Evolutionary conservation across 2,797 vertebrate species (phyloP), one percentile per base, ranked within the genome.

Genomic region (Melanotaenia nigrans): DNA sequence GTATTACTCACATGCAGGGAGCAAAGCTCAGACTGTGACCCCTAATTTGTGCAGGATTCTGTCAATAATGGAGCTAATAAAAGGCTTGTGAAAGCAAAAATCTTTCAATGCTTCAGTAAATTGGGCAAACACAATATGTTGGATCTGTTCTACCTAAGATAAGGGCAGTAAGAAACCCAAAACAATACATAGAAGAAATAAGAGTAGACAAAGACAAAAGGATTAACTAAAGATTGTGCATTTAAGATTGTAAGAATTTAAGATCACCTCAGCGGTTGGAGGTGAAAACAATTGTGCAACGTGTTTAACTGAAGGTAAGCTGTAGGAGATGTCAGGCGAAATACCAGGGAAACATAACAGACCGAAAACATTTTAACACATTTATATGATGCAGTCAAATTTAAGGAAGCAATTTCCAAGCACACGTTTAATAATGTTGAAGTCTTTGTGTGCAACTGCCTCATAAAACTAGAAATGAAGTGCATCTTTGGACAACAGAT

Each of bases 1-100:
- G 56, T 45, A 45, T n/a, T 32, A 68, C 24, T 61, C 6, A 55
- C 18, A 61, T 40, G 47, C 61, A 45, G 51, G 25, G 40, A 6
- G 18, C 5, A n/a, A 57, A 47, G 55, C 38, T 22, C 12, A n/a
- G 5, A 25, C 13, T 25, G 12, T 53, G 11, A 25, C 20, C 22
- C 11, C n/a, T 24, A 58, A 14, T 28, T 53, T 33, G 51, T n/a
- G 1, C 8, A 28, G 24, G 42, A 56, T 55, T 56, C 6, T 14
- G 1, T 40, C 22, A 7, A 22, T 4, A 6, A 57, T 24, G 18
- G 5, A 61, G 42, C 14, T n/a, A 28, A 40, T 56, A 32, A 61
- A 78, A 61, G 0, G 4, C 30, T 51, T 64, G 61, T n/a, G 30
- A 22, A 40, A 28, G 14, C 24, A 38, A 55, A 45, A 42, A 33